Evolutionary conservation across 2,888 invertebrate species (phyloP), one percentile per base, ranked within the genome.

Genomic region (Catocala nupta): DNA sequence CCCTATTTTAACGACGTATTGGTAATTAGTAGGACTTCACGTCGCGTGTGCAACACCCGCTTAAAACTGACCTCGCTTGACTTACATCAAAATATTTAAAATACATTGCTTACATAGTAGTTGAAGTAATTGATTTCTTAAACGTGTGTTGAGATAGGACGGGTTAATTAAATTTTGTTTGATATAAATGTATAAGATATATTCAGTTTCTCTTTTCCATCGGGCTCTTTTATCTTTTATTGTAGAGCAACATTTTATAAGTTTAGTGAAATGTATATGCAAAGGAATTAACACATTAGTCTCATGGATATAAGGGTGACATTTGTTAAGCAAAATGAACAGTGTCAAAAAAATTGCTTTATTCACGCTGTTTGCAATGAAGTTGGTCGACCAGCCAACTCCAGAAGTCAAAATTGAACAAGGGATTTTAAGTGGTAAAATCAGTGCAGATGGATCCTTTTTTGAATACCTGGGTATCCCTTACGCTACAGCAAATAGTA

Each of bases 391-490:
- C 59, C 91, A 93, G 66, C 91, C 92, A 63, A 87, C 93, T 0
- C 92, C 92, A 0, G 88, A 91, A 75, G 87, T 93, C 12, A 75
- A 59, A 1, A 88, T 93, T 3, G 89, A 86, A 5, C 93, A 93
- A 85, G 92, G 92, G 57, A 84, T 68, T 81, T 78, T 93, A 75
- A 88, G 82, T 79, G 93, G 93, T 80, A 90, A 88, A 82, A 76
- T 89, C 0, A 93, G 88, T 56, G 70, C 59, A 0, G 91, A 92
- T 87, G 93, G 93, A 50, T 76, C 89, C 55, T 83, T 86, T 82
- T 90, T 87, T 42, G 90, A 92, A 84, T 93, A 92, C 81, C 64
- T 89, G 8, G 92, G 93, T 6, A 92, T 93, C 67, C 93, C 93
- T 3, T 93, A 93, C 55, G 92, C 89, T 11, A 87, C 88, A 1